Evolutionary conservation across 2,888 invertebrate species (phyloP).

Genomic region (Tachina fera): DNA sequence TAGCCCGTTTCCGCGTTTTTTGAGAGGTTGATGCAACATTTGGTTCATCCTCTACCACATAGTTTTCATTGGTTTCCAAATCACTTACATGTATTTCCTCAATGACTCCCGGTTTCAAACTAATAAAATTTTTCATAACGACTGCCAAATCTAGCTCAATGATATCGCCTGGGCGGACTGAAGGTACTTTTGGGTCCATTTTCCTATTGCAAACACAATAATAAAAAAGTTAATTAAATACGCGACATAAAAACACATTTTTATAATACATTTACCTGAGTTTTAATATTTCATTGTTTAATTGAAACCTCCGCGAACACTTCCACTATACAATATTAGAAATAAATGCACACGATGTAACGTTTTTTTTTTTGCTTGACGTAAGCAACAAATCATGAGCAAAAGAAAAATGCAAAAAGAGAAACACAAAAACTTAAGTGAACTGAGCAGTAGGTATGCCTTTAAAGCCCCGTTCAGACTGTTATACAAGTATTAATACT

Average conservation of each 20-base stretch:
- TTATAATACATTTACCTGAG: slow-evolving; percentile 24
- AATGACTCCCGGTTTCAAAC: too few species aligned
- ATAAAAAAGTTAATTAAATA: neutral
- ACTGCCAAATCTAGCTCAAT: too few species aligned
- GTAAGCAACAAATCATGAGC: neutral
- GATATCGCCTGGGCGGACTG: too few species aligned
- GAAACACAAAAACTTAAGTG: neutral
- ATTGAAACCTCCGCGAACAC: slow-evolving; percentile 22
- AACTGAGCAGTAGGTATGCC: neutral
- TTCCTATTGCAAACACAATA: too few species aligned
- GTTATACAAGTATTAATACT: too few species aligned
- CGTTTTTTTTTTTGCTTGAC: slow-evolving; percentile 1
- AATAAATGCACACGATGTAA: neutral
- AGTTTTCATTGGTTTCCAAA: neutral
- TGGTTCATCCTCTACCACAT: slow-evolving; percentile 11
- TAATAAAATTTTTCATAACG: too few species aligned
- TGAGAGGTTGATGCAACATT: slow-evolving; percentile 11
- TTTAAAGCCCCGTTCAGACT: too few species aligned
- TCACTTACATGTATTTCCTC: too few species aligned
- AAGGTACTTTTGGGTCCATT: too few species aligned
- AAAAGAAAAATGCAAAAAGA: neutral
- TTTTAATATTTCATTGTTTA: slow-evolving; percentile 19
- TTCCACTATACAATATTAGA: slow-evolving; percentile 14
- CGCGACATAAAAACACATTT: slow-evolving; percentile 9
- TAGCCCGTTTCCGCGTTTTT: neutral